Base-by-base conservation (phyloP, 2,888 invertebrate species). In the Xanthorhoe spadicearia region DNA sequence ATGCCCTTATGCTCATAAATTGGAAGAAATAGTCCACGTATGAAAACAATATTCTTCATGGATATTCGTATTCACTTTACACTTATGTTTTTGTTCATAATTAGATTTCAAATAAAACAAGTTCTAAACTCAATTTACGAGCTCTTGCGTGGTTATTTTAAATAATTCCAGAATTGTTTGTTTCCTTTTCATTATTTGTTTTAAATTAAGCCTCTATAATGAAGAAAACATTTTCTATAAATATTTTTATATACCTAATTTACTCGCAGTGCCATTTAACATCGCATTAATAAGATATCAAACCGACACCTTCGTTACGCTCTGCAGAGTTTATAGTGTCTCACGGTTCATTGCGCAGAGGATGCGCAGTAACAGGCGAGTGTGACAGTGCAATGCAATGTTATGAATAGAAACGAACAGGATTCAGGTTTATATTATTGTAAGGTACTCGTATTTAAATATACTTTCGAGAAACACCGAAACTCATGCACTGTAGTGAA, bases 1-100 rank as follows among this genome's bases (percentile, higher is more conserved):
- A 74, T 75, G 69, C 72, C 75, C 78, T 78, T 73, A 74, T 74
- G 68, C 62, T 71, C 65, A 72, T 80, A 69, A n/a, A 73, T 71
- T 69, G 68, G 64, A 68, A 69, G 66, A 71, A 73, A 71, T 68
- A 64, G 64, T 61, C 57, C 64, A 69, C 63, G 38, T 58, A 53
- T 61, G n/a, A 53, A 53, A 48, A 38, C 51, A 38, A 38, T 32
- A 38, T 58, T 59, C 23, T 56, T 49, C 32, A 38, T 38, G 38
- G 13, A 38, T 9, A 38, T 38, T 38, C 10, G 55, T 55, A 50
- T 57, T 57, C 18, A 32, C 18, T 57, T 13, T 19, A 38, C 43
- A 43, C 5, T 32, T 7, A 32, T 32, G 32, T 32, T 32, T 32
- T 32, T 7, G 7, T 32, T 32, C 32, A 32, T 4, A 32, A 4